Evolutionary conservation across 2,888 invertebrate genomes (phyloP), one percentile per base, ranked within the genome.

Genomic region (Eilema caniola): DNA sequence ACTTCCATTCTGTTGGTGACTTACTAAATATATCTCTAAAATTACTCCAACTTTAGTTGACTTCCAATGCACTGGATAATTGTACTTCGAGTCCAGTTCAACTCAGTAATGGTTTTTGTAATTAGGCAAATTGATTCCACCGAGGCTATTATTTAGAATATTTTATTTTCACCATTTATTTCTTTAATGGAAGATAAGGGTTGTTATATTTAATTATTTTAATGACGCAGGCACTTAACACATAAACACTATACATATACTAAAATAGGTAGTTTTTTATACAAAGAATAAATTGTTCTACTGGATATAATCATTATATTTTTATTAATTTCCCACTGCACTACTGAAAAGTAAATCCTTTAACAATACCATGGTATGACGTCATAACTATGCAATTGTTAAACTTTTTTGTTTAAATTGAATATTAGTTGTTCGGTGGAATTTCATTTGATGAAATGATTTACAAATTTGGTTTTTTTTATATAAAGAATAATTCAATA

Each of bases 21-120:
- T 79, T 74, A 72, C 72, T 66, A 57, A 80, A 80, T 78, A 78
- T 65, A 72, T 78, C 70, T 53, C 66, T 73, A 72, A 78, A 80
- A 79, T 76, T 78, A 69, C 78, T 63, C 59, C 67, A 69, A 66
- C 71, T 71, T 64, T 24, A 59, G 75, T 78, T 73, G 59, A 28
- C 78, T 73, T 66, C 71, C 69, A 73, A 70, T 72, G 81, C 76
- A 75, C 56, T 24, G 67, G 66, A 64, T 79, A 79, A 79, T 80
- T 76, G 72, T 76, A 72, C 70, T 78, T 76, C 37, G 66, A 60
- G 78, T 80, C 78, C 65, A 67, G 78, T 80, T 79, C 61, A 62
- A 70, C 69, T 69, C 63, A 65, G n/a, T 62, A 37, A 74, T 73
- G 66, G 24, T 12, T 67, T 71, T 75, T 77, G 71, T 73, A 73